These are phyloP conservation scores for Trichogramma dendrolimi DNA, from an alignment of 2,888 invertebrate species.

Conservation along the genomic window DNA sequence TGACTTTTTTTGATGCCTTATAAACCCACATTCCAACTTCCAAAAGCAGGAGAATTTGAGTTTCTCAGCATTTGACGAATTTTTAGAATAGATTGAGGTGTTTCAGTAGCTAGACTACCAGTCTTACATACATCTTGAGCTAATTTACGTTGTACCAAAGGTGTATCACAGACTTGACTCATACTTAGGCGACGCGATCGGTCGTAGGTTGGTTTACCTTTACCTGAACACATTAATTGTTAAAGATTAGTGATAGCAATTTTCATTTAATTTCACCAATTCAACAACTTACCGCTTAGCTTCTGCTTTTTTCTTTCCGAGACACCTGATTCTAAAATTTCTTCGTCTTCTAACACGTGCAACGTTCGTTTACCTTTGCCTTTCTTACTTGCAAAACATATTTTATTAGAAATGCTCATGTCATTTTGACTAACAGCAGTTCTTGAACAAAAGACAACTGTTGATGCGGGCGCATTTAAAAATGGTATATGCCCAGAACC, in stretches of 20 bases:
- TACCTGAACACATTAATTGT: slow-evolving; percentile 1
- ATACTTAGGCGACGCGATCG: slow-evolving; percentile 21
- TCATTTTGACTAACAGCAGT: slow-evolving; percentile 10
- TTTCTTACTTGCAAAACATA: too few relatives aligned
- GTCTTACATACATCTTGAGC: slow-evolving; percentile 15
- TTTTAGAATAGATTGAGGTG: slow-evolving; percentile 49
- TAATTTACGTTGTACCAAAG: slow-evolving; percentile 41
- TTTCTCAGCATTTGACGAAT: slow-evolving; percentile 43
- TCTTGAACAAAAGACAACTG: slow-evolving; percentile 30
- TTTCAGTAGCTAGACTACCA: slow-evolving; percentile 30
- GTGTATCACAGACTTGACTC: slow-evolving; percentile 37
- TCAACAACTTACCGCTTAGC: slow-evolving; percentile 7
- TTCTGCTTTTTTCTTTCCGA: slow-evolving; percentile 31
- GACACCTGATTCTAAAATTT: neutral
- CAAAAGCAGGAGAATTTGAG: slow-evolving; percentile 35
- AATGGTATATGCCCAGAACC: slow-evolving; percentile 40
- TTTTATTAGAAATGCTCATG: too few relatives aligned
- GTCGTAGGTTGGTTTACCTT: slow-evolving; percentile 21
- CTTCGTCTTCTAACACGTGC: slow-evolving; percentile 32
- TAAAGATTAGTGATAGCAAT: neutral
- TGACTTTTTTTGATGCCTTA: neutral
- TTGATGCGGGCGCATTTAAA: slow-evolving; percentile 44
- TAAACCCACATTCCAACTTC: slow-evolving; percentile 4
- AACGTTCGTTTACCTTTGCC: slow-evolving; percentile 36
- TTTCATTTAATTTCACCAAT: neutral